A percentile compares a stretch with the other conserved stretches of the same genome.
Conservation (phyloP, 2,888 invertebrate species). For the Desoria tigrina region DNA sequence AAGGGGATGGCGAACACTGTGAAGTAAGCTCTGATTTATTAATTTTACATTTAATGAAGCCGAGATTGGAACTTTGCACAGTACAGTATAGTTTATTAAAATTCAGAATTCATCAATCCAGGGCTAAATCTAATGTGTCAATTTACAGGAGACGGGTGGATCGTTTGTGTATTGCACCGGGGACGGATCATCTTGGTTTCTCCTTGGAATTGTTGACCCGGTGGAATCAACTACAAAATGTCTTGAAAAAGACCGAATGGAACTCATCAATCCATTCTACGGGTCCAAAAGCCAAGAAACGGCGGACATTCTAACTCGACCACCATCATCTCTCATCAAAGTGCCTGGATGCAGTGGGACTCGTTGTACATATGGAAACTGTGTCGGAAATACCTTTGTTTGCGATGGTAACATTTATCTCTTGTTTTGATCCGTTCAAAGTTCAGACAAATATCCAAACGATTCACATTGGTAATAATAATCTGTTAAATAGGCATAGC, state of each 20-base stretch:
- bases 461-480: too few relatives aligned
- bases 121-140: too few relatives aligned
- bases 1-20: too few relatives aligned
- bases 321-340: slow-evolving; percentile 6
- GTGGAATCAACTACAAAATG: background rate
- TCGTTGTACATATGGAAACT: slow-evolving; percentile 34
- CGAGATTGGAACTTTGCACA: too few relatives aligned
- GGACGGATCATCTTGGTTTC: slow-evolving; percentile 24
- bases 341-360: slow-evolving; percentile 23
- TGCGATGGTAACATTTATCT: slow-evolving; percentile 23
- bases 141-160: slow-evolving; percentile 8
- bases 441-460: too few relatives aligned
- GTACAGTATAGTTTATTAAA: too few relatives aligned
- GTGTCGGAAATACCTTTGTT: slow-evolving; percentile 19
- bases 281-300: slow-evolving; percentile 11
- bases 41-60: too few relatives aligned
- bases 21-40: too few relatives aligned
- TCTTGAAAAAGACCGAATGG: background rate
- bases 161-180: slow-evolving; percentile 32
- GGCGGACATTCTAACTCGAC: slow-evolving; percentile 10
- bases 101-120: too few relatives aligned
- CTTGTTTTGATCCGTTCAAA: too few relatives aligned
- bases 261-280: slow-evolving; percentile 27
- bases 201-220: slow-evolving; percentile 18
- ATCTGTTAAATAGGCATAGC: too few relatives aligned